Base-by-base conservation (phyloP, 2,113 vertebrate genomes). In the Sinocyclocheilus anshuiensis region DNA sequence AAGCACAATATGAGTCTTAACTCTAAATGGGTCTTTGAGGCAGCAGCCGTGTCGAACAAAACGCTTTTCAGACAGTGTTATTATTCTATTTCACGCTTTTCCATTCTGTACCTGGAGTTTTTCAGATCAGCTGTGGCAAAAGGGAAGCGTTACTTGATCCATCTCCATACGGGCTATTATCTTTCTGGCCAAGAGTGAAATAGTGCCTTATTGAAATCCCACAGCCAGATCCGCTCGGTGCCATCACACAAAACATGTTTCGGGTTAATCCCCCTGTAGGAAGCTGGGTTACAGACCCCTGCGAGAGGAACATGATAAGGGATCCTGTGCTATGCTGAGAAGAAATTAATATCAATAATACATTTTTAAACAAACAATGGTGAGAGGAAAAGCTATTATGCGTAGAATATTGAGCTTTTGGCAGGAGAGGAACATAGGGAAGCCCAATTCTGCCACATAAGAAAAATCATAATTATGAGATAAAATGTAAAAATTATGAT, bases 191-290 rank as follows among this genome's bases (percentile, higher is more conserved):
- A 88, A 87, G 90, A 91, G 80, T 55, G 29, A 87, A 86, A 15
- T 86, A 78, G 59, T 71, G 80, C 87, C 90, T 91, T 90, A 94
- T 90, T 88, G 93, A 92, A 86, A 92, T 93, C 93, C 89, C 89
- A 81, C 42, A 82, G 71, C 26, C 74, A 9, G 26, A 71, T 63
- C 85, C 10, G 24, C 85, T 71, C 9, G 29, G 82, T 81, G 50
- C 55, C 90, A 92, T 92, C 92, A 87, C 87, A 85, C 86, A 84
- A 77, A 90, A 90, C 90, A 84, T 93, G 94, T 90, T 93, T 93
- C 87, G 79, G 92, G 90, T 93, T 93, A 93, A 90, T 91, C 92
- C 92, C 88, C 91, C 53, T 80, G 86, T 84, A 91, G 92, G 91
- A 90, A 87, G 90, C 75, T 50, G 90, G 45, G 90, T 91, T 91